A percentile compares a stretch with the other conserved stretches of the same genome.
Conservation (phyloP, 2,797 vertebrate species). For the Gouania willdenowi region DNA sequence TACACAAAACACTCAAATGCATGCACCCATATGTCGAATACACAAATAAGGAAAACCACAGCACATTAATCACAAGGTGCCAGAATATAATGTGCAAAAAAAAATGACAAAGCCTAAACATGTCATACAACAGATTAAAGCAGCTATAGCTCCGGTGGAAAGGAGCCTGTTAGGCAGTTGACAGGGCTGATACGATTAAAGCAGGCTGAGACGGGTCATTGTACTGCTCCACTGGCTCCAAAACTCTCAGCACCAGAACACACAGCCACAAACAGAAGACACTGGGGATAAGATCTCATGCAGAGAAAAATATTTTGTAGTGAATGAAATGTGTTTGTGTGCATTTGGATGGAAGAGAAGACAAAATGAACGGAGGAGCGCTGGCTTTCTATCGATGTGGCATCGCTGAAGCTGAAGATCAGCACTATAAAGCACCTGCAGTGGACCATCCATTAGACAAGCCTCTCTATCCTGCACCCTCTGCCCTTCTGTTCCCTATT, state of each 20-base stretch:
- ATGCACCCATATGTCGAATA: slow-evolving; percentile 28
- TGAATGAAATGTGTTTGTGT: slow-evolving; percentile 42
- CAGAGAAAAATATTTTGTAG: slow-evolving; percentile 33
- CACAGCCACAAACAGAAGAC: slow-evolving; percentile 6
- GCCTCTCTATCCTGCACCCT: slow-evolving; percentile 13
- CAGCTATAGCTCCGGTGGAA: slow-evolving; percentile 35
- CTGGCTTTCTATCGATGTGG: slow-evolving; percentile 50
- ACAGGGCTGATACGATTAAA: slow-evolving; percentile 62
- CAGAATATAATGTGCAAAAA: slow-evolving; percentile 41
- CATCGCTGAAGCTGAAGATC: slow-evolving; percentile 41
- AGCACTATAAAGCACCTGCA: slow-evolving; percentile 41
- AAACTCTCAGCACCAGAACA: slow-evolving; percentile 17
- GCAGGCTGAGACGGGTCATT: slow-evolving; percentile 39
- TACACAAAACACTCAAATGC: slow-evolving; percentile 7
- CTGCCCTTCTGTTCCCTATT: slow-evolving; percentile 7
- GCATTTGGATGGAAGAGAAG: slow-evolving; percentile 36
- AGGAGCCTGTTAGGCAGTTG: slow-evolving; percentile 53
- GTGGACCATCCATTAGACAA: slow-evolving; percentile 43
- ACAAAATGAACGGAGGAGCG: slow-evolving; percentile 34
- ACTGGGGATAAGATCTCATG: slow-evolving; percentile 20
- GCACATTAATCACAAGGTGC: slow-evolving; percentile 61
- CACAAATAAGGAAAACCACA: slow-evolving; percentile 44
- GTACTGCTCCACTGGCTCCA: slow-evolving; percentile 41
- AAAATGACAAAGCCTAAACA: slow-evolving; percentile 41
- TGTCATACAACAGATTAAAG: slow-evolving; percentile 48